Base-by-base conservation (phyloP, 2,113 vertebrate genomes). In the Equus quagga region DNA sequence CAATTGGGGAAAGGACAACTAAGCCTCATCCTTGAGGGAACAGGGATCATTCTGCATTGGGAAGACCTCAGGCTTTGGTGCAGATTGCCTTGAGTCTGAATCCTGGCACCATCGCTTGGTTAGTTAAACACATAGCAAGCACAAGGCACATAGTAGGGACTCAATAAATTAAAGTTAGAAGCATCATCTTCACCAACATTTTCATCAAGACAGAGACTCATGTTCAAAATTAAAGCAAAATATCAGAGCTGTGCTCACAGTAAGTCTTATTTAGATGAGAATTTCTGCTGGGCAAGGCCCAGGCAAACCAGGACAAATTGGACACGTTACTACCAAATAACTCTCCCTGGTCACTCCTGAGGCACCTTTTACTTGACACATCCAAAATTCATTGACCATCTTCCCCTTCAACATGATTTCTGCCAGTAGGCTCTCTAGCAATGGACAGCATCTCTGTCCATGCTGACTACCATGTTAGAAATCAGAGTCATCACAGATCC, bases 141-240 rank as follows among this genome's bases (percentile, higher is more conserved):
- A 49, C 4, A n/a, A 67, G 24, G 56, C 64, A 6, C 4, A 56
- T 36, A 80, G 19, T 65, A 80, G 21, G 11, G 5, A 33, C 18
- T 96, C 73, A 86, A 15, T 89, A 78, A 97, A 82, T 75, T 96
- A 60, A 54, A 58, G 8, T 88, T 78, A 70, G 3, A 65, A 23
- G 23, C 15, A 72, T 76, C 36, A 49, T 94, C 19, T 89, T 89
- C 46, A 81, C 23, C 17, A 92, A 65, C 26, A 73, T 83, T 81
- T 56, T 75, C 89, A 72, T 79, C 23, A 82, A 73, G 56, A 56
- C 17, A 82, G 65, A 80, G n/a, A 65, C 15, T 79, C 28, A 18
- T 18, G 58, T 84, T 96, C 31, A 94, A 5, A 75, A 92, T 86
- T 41, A 86, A 95, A 92, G 28, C 44, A 41, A 84, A 79, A 84